These are phyloP conservation scores for Pentalonia nigronervosa DNA, from an alignment of 1,140 invertebrate species.

Conservation along the genomic window DNA sequence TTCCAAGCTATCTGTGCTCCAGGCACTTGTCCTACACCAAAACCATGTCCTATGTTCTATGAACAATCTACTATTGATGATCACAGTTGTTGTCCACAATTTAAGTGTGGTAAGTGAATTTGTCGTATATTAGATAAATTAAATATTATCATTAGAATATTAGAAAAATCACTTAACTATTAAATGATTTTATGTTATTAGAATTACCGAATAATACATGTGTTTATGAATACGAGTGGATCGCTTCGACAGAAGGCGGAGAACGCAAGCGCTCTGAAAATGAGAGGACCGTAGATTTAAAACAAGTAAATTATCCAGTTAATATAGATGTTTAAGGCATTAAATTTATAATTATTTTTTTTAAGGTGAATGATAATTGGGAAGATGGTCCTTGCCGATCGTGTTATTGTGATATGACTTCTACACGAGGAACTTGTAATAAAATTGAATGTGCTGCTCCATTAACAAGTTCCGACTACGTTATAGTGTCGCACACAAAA, in stretches of 20 bases:
- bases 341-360: constrained; percentile 22
- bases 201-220: constrained; percentile 75
- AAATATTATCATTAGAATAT: background rate
- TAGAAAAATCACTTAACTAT: background rate
- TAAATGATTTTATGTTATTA: constrained; percentile 62
- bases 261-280: constrained; percentile 65
- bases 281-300: constrained; percentile 64
- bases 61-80: constrained; percentile 64
- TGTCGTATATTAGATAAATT: background rate
- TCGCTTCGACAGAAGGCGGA: constrained; percentile 67
- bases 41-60: constrained; percentile 71
- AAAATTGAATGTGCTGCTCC: constrained; percentile 63
- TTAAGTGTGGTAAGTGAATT: constrained; percentile 71
- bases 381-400: constrained; percentile 73
- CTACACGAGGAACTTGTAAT: constrained; percentile 42
- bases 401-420: constrained; percentile 68
- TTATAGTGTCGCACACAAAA: constrained; percentile 66
- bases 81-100: constrained; percentile 72
- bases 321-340: background rate
- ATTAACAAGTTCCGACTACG: constrained; percentile 67
- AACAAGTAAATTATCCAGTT: constrained; percentile 63
- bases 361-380: constrained; percentile 70
- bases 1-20: constrained; percentile 69
- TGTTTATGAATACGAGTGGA: constrained; percentile 69
- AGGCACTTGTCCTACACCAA: constrained; percentile 69